These are phyloP conservation scores for Magallana nippona DNA, from an alignment of 2,888 invertebrate genomes.

Conservation along the genomic window DNA sequence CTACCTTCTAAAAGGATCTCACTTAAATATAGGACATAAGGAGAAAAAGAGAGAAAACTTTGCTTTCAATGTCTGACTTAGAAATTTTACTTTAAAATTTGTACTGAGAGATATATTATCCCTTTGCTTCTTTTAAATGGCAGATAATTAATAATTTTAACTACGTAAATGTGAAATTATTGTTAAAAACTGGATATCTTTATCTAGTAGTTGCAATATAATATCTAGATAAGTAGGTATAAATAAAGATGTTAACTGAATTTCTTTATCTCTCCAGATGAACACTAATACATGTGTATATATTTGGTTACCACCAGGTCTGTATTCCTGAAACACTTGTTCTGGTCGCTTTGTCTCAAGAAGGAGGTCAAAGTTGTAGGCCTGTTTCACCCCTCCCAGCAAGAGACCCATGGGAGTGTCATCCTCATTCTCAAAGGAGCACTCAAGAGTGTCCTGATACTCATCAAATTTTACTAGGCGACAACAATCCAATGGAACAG, in stretches of 20 bases:
- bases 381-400: slow-evolving; percentile 81
- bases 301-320: slow-evolving; percentile 82
- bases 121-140: too few relatives aligned
- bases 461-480: slow-evolving; percentile 87
- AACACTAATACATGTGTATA: too few relatives aligned
- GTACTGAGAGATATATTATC: background rate
- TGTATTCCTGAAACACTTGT: slow-evolving; percentile 84
- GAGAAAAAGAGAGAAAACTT: too few relatives aligned
- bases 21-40: too few relatives aligned
- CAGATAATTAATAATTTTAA: too few relatives aligned
- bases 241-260: too few relatives aligned
- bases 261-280: too few relatives aligned
- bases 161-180: too few relatives aligned
- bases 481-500: slow-evolving; percentile 85
- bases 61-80: background rate
- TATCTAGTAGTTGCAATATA: too few relatives aligned
- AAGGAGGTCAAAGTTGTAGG: slow-evolving; percentile 83
- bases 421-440: slow-evolving; percentile 85
- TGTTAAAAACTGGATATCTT: too few relatives aligned
- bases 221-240: too few relatives aligned
- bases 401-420: slow-evolving; percentile 81
- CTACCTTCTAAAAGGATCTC: too few relatives aligned
- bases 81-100: background rate
- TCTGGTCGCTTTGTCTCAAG: slow-evolving; percentile 85
- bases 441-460: slow-evolving; percentile 84